Base-by-base conservation (phyloP, 2,797 vertebrate genomes). In the Sebastes matsubarae region DNA sequence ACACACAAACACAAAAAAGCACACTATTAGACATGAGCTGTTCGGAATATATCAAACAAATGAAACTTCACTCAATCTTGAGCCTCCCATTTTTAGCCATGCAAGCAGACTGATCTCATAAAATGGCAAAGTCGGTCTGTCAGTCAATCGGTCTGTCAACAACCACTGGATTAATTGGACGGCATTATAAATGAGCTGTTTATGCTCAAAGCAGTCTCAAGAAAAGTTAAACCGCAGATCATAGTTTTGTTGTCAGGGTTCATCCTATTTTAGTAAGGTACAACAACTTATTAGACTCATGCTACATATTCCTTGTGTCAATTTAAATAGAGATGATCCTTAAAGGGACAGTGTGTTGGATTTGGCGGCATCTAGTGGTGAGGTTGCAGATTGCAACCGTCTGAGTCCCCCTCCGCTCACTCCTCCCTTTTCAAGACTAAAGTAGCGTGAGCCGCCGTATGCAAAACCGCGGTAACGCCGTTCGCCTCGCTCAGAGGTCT, bases 381-480 rank as follows among this genome's bases (percentile, higher is more conserved):
- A 18, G 42, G 42, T 46, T 3, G 16, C 42, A 46, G 16, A 46
- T 18, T 46, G 42, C 42, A 46, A 8, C 42, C 42, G 0, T 0
- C 42, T 46, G 42, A 46, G 42, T 46, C 7, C 42, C 6, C 42
- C 7, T 46, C 3, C 7, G 42, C 42, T 46, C 16, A 18, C 0
- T 18, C 42, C 42, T 46, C 42, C 42, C 42, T 46, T 46, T 1
- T 7, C 16, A 46, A 46, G 16, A 46, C 42, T 46, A 16, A 16
- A 16, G 14, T 42, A 42, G 14, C 6, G 6, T 16, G 14, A 42
- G 38, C 38, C 38, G 38, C 0, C 14, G 38, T 16, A 16, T 42
- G 38, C 0, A 16, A 42, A 42, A 42, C 38, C 0, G 1, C 14
- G 0, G 38, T 42, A 42, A 42, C 14, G 38, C 38, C 14, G 1